Evolutionary conservation across 2,797 vertebrate species (phyloP).

Genomic region (Clarias platycephalus): DNA sequence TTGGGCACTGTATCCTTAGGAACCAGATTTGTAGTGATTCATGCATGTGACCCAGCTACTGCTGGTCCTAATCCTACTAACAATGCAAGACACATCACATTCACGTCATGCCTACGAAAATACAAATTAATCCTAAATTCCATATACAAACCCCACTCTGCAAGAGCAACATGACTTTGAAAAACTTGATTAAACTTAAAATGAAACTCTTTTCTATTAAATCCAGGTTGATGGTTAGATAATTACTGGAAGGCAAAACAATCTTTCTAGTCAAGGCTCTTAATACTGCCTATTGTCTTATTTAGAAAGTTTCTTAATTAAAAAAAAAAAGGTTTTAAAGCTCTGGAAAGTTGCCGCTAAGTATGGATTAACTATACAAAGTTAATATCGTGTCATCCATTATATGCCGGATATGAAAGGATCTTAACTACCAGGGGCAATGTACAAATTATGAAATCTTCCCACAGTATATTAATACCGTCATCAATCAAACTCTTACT

Average conservation of each 20-base stretch:
- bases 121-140: conserved; percentile 70
- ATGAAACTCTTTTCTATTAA: conserved; percentile 55
- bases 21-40: conserved; percentile 57
- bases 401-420: neutral
- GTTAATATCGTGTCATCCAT: neutral
- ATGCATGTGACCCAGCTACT: conserved; percentile 37
- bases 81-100: conserved; percentile 65
- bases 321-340: neutral
- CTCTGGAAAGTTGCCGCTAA: neutral
- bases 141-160: conserved; percentile 60
- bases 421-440: neutral
- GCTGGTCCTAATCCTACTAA: conserved; percentile 53
- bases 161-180: neutral
- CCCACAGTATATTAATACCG: neutral
- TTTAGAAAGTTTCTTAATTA: neutral
- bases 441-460: neutral
- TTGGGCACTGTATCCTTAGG: conserved; percentile 46
- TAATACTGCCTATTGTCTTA: neutral
- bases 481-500: neutral
- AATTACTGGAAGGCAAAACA: neutral
- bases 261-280: neutral
- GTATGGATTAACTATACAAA: neutral
- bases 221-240: neutral
- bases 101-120: conserved; percentile 63
- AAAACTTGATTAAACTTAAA: conserved; percentile 46